Base-by-base conservation (phyloP, 2,888 invertebrate genomes). In the Nowickia ferox region DNA sequence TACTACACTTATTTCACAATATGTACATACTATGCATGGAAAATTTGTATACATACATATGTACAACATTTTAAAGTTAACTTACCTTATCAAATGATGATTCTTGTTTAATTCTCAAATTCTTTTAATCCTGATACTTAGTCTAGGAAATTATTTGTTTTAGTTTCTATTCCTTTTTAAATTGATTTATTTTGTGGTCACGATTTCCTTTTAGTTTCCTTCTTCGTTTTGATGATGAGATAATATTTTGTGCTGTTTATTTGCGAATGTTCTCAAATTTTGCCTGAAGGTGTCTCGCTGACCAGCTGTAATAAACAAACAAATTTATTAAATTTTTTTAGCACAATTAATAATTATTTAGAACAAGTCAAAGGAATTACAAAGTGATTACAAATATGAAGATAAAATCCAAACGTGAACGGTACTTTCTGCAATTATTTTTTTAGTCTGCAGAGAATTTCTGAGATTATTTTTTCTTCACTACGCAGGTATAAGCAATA, bases 401-500 rank as follows among this genome's bases (percentile, higher is more conserved):
- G 57, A 11, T 9, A 9, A 48, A 53, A 40, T 57, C 40, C 46
- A 71, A 69, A 57, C 30, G 42, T 42, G 66, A 74, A 72, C 72
- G 53, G 72, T 66, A 83, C 46, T 72, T 61, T 46, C 2, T 15
- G 22, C 42, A 63, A 38, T 53, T 63, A n/a, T 69, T 77, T 48
- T 66, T 57, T 30, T 51, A 30, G 44, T 30, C n/a, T 13, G 61
- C 53, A 17, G 48, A 42, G 59, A 53, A 59, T 53, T 19, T 66
- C 1, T 30, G 15, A 66, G 22, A 53, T 53, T 61, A 42, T 22
- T 0, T 42, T 48, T 59, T 38, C 44, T 66, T 51, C 30, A 42
- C 17, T 69, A 61, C 81, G 81, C 81, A 81, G 5, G 30, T 30
- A 30, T 15, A 75, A 71, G 76, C 82, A 76, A 69, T 76, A 82